These are phyloP conservation scores for Palythoa grandiflora DNA, from an alignment of 92 coral and sea anemone species.

Conservation along the genomic window DNA sequence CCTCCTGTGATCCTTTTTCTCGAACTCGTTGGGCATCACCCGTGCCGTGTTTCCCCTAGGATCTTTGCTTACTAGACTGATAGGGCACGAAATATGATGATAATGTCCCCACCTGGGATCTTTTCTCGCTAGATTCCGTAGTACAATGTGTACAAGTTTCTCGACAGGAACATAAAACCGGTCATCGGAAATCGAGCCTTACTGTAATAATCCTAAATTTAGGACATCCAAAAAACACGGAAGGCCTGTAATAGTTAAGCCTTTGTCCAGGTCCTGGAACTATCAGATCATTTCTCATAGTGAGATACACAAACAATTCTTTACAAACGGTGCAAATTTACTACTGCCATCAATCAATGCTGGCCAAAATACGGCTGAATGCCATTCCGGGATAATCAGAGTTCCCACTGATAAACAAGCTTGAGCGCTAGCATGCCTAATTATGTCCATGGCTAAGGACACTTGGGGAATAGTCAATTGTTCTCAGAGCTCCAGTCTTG, in stretches of 20 bases:
- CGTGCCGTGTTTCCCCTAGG: slow-evolving; percentile 12
- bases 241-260: slow-evolving; percentile 23
- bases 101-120: slow-evolving; percentile 15
- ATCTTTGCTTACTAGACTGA: background rate
- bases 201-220: slow-evolving; percentile 21
- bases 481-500: slow-evolving; percentile 31
- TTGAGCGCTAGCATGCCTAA: slow-evolving; percentile 15
- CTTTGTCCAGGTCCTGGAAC: slow-evolving; percentile 27
- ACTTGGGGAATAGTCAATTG: slow-evolving; percentile 18
- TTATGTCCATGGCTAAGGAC: slow-evolving; percentile 23
- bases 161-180: slow-evolving; percentile 9
- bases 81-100: background rate
- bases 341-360: slow-evolving; percentile 19
- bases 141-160: slow-evolving; percentile 15
- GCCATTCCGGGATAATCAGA: slow-evolving; percentile 27
- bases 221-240: slow-evolving; percentile 21
- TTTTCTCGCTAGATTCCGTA: slow-evolving; percentile 13
- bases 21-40: slow-evolving; percentile 5
- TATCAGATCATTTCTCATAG: slow-evolving; percentile 24
- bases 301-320: slow-evolving; percentile 10
- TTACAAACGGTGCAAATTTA: slow-evolving; percentile 9
- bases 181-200: slow-evolving; percentile 21
- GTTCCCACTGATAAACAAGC: slow-evolving; percentile 19
- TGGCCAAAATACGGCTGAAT: slow-evolving; percentile 21
- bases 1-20: background rate